Base-by-base conservation (phyloP, 1,140 invertebrate species). In the Macrobrachium rosenbergii region DNA sequence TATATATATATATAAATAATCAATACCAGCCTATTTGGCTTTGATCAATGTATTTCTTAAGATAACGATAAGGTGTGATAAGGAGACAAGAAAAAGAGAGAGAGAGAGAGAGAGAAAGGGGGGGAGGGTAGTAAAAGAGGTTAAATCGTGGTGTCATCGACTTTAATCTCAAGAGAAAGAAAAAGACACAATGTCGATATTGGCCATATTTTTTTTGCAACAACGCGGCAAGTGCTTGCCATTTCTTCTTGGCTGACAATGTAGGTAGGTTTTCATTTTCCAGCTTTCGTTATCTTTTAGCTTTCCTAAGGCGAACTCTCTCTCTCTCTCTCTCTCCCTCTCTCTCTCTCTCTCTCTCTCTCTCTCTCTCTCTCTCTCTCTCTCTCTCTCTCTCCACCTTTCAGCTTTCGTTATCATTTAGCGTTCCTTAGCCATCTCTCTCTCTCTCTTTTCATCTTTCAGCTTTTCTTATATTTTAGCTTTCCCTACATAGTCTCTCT, bases 1-100 rank as follows among this genome's bases (percentile, higher is more conserved):
- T 64, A 64, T 64, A 64, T 64, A 64, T 64, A 64, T 64, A 64
- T 64, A 64, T 64, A 64, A 6, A 64, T 64, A 64, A 37, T 28
- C 21, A 17, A n/a, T 64, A 21, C 19, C 28, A 75, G 12, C 17
- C 58, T 43, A 52, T 45, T 37, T 80, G n/a, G 23, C 78, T 12
- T 64, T 52, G 60, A 64, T 62, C 28, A 21, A 79, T 21, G 58
- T 59, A 60, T 52, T 16, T 62, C n/a, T 2, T 58, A 21, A 12
- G 16, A 60, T 59, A 19, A 45, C 28, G 28, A 14, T 43, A 77
- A 12, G 28, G 45, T 52, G n/a, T n/a, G n/a, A 45, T 7, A 45
- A 77, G 75, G 52, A 5, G 52, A 19, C 10, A 17, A 43, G 28
- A 78, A 17, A 52, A 21, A 78, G 58, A 59, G 19, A 58, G 58